Evolutionary conservation across 2,888 invertebrate species (phyloP), one percentile per base, ranked within the genome.

Genomic region (Mythimna albipuncta): DNA sequence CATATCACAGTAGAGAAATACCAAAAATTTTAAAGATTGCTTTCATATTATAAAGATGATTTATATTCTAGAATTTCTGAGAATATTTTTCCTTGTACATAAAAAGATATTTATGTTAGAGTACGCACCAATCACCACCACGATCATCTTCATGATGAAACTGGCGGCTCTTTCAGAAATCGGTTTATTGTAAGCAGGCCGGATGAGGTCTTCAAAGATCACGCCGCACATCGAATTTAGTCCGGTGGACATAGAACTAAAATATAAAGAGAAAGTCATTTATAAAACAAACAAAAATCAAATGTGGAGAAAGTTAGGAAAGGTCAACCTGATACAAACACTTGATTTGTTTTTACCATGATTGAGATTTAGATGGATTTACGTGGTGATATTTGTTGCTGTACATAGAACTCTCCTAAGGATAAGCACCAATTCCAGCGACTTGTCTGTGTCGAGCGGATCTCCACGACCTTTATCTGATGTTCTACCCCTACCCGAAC

Each of bases 171-270:
- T 96, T 87, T 98, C 97, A 0, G 97, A 97, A 69, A 98, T 95
- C 0, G 97, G 97, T 82, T 96, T 96, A 59, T 97, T 97, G 78
- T 97, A 95, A 61, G 97, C 94, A 0, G 98, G 98, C 83, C 97
- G 97, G 63, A 98, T 97, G 81, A 98, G 96, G 90, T 98, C 98
- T 90, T 98, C 98, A 85, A 97, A 97, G 85, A 98, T 97, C 0
- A 98, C 98, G 44, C 98, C 98, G 57, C 98, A 97, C 97, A 98
- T 97, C 0, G 98, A 98, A 89, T 98, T 98, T 35, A 98, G 91
- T 0, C 98, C 98, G 1, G 98, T 98, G 0, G 98, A 98, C 97
- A 98, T 98, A 0, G 98, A 97, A 89, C 98, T 98, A 89, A 79
- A 93, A 91, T 4, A 73, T 47, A n/a, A 55, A 69, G 35, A 64